A percentile compares a stretch with the other conserved stretches of the same genome.
Conservation (phyloP, 2,797 vertebrate genomes). For the Parotocinclus haroldoi region DNA sequence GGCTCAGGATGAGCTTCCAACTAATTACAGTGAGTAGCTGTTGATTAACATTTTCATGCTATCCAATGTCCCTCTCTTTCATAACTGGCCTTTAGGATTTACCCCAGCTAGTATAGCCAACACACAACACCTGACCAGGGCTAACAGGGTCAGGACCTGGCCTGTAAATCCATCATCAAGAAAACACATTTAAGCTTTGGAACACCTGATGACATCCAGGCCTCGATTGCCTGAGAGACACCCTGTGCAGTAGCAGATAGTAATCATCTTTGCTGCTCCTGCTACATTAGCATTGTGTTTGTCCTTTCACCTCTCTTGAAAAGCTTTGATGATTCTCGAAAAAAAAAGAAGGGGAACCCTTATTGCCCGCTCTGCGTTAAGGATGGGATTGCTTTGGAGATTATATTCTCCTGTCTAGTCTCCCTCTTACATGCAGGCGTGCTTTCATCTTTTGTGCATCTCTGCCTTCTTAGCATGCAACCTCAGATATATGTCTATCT, state of each 20-base stretch:
- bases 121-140: slow-evolving; percentile 49
- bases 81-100: too few species aligned
- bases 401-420: slow-evolving; percentile 60
- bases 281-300: slow-evolving; percentile 58
- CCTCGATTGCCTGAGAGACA: slow-evolving; percentile 29
- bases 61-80: too few species aligned
- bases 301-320: slow-evolving; percentile 54
- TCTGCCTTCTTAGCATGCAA: slow-evolving; percentile 71
- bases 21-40: neutral
- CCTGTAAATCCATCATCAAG: too few species aligned
- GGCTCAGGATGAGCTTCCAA: neutral
- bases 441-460: slow-evolving; percentile 77
- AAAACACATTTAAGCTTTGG: neutral
- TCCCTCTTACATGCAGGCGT: slow-evolving; percentile 73
- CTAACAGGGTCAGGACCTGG: too few species aligned
- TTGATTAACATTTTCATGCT: neutral
- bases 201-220: slow-evolving; percentile 44
- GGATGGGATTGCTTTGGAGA: slow-evolving; percentile 75
- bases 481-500: slow-evolving; percentile 26
- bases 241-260: slow-evolving; percentile 61
- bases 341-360: slow-evolving; percentile 65
- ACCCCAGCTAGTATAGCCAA: slow-evolving; percentile 40
- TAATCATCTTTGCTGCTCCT: slow-evolving; percentile 67
- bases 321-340: slow-evolving; percentile 70
- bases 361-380: slow-evolving; percentile 71